Evolutionary conservation across 2,888 invertebrate species (phyloP), one percentile per base, ranked within the genome.

Genomic region (Lacanobia wlatinum): DNA sequence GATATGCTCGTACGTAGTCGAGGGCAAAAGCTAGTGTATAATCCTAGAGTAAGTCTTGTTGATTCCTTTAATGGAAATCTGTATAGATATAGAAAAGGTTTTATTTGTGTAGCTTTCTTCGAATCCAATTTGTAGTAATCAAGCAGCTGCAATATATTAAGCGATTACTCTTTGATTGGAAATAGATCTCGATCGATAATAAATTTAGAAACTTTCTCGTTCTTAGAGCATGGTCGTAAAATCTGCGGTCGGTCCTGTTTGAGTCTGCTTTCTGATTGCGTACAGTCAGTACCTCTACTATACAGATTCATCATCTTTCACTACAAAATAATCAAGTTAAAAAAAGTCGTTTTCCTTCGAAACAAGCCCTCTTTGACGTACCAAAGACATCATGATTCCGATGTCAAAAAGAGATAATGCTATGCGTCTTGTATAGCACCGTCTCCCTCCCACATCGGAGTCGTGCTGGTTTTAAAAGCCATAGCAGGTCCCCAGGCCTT

Each of bases 81-180:
- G 50, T 34, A 46, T n/a, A n/a, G n/a, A n/a, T 23, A 23, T 21
- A 43, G 34, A 67, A 67, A 56, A 52, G 48, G 34, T 43, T 59
- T 70, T 38, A 63, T 77, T 63, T 16, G 28, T 16, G 6, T 7
- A 55, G 34, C 68, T 69, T 80, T 65, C 65, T 52, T 52, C 23
- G 28, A 79, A 83, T 50, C 62, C 69, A 80, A 73, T 80, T 83
- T 80, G 21, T 53, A 16, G 62, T 34, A 80, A 66, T 56, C 62
- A 62, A 65, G 40, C 34, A 61, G 43, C 50, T 52, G 48, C 46
- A 66, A 53, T 56, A 70, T 61, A 83, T 84, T 67, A 78, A 80
- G 18, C 63, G 5, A 73, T 83, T 78, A 72, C 52, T 21, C 23
- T 40, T 75, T 65, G 60, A 84, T 81, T 81, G 68, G 52, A 80